Base-by-base conservation (phyloP, 2,888 invertebrate species). In the Caenorhabditis wallacei region DNA sequence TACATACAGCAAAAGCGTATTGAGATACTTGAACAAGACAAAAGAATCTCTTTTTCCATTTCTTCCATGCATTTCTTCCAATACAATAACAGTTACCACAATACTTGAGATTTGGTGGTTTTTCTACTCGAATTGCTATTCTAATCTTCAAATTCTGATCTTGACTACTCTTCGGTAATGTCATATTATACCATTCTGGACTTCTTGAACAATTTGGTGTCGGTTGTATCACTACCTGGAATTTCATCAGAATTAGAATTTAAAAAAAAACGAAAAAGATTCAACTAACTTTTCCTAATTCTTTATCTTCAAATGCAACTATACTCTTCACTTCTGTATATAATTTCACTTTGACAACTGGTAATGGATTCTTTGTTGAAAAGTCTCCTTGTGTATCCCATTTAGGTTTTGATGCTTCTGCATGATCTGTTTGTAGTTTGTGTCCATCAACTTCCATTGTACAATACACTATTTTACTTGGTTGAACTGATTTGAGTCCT, bases 371-470 rank as follows among this genome's bases (percentile, higher is more conserved):
- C 82, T 96, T 97, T 70, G 98, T 99, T 88, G 97, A 96, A 93
- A 99, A 99, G 93, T 99, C 99, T 71, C 98, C 99, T 94, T 98
- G 98, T 0, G 98, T 99, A 92, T 99, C 99, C 99, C 99, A 99
- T 95, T 91, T 88, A 68, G 99, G 98, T 93, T 98, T 98, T 2
- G 97, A 97, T 26, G 98, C 98, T 93, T 99, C 98, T 0, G 98
- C 98, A 93, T 98, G 98, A 93, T 98, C 99, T 1, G 99, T 99
- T 94, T 99, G 98, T 82, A 99, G 94, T 93, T 99, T 99, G 56
- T 98, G 97, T 84, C 97, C 98, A 93, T 99, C 99, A 46, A 99
- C 97, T 93, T 99, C 99, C 99, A 99, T 99, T 24, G 98, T 99
- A 93, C 99, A 99, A 94, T 99, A 99, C 66, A 99, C 98, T 92